Conservation (phyloP, 2,888 invertebrate species). For the Hypselothyrea guttata region DNA sequence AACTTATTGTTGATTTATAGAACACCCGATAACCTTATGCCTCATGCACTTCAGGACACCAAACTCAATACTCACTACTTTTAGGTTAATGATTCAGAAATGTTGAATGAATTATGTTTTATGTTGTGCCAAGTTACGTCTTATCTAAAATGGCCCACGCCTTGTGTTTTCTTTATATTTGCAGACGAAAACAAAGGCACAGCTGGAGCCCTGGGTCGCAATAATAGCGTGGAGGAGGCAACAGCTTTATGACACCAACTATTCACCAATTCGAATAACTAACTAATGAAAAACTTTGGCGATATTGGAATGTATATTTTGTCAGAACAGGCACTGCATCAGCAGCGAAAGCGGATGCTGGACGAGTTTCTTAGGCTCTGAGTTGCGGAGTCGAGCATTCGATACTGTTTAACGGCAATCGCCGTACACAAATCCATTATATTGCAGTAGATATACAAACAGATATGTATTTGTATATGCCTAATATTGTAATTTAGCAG, state of each 20-base stretch:
- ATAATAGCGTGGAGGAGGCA: constrained; percentile 76
- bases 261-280: constrained; percentile 80
- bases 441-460: too few relatives aligned
- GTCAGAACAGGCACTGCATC: constrained; percentile 66
- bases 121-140: too few relatives aligned
- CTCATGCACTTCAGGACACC: too few relatives aligned
- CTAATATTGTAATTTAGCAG: constrained; percentile 46
- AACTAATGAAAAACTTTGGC: constrained; percentile 79
- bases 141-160: too few relatives aligned
- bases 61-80: too few relatives aligned
- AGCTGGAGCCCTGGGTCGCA: constrained; percentile 60
- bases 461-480: constrained; percentile 19
- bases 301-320: constrained; percentile 74
- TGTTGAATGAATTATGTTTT: too few relatives aligned
- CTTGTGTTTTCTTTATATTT: too few relatives aligned
- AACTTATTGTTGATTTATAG: too few relatives aligned
- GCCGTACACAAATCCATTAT: constrained; percentile 1
- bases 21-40: too few relatives aligned
- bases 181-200: constrained; percentile 70
- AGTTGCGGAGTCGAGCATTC: too few relatives aligned
- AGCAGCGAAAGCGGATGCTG: constrained; percentile 71
- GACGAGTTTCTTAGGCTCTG: constrained; percentile 73
- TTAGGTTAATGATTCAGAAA: too few relatives aligned
- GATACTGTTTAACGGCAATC: constrained; percentile 2
- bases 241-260: constrained; percentile 82